phyloP scores from a whole-genome alignment of 2,797 vertebrate species.

The Lacerta bilineata region DNA sequence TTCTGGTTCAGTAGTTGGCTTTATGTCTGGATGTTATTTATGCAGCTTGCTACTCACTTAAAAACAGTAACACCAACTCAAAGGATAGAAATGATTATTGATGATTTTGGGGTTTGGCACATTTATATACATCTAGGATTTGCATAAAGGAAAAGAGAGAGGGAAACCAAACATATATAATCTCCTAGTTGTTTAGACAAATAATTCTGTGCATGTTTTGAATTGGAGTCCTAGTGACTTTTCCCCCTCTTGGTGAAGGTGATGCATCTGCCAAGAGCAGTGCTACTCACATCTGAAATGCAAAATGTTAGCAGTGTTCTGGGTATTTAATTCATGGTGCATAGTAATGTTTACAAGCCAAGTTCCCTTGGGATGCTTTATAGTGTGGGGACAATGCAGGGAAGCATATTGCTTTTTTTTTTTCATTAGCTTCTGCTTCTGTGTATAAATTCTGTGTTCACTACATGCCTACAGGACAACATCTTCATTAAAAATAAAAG shows the following conservation, averaged over 20 bases:
- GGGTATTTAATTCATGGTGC: slow-evolving; percentile 65
- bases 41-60: slow-evolving; percentile 35
- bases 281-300: slow-evolving; percentile 64
- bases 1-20: slow-evolving; percentile 43
- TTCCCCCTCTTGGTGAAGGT: slow-evolving; percentile 35
- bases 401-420: slow-evolving; percentile 64
- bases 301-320: slow-evolving; percentile 50
- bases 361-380: slow-evolving; percentile 61
- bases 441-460: slow-evolving; percentile 55
- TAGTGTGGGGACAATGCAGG: slow-evolving; percentile 57
- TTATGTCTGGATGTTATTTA: slow-evolving; percentile 48
- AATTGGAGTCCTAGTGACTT: slow-evolving; percentile 15
- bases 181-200: slow-evolving; percentile 33
- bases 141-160: slow-evolving; percentile 13
- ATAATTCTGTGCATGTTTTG: slow-evolving; percentile 27
- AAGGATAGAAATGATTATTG: slow-evolving; percentile 46
- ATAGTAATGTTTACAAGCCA: slow-evolving; percentile 62
- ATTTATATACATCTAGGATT: slow-evolving; percentile 23
- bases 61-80: neutral
- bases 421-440: slow-evolving; percentile 62
- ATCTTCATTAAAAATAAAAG: slow-evolving; percentile 68
- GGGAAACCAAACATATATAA: neutral
- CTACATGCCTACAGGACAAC: slow-evolving; percentile 45
- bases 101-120: slow-evolving; percentile 32
- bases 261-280: slow-evolving; percentile 49